phyloP scores from a whole-genome alignment of 2,113 vertebrate genomes.

The Ondatra zibethicus region DNA sequence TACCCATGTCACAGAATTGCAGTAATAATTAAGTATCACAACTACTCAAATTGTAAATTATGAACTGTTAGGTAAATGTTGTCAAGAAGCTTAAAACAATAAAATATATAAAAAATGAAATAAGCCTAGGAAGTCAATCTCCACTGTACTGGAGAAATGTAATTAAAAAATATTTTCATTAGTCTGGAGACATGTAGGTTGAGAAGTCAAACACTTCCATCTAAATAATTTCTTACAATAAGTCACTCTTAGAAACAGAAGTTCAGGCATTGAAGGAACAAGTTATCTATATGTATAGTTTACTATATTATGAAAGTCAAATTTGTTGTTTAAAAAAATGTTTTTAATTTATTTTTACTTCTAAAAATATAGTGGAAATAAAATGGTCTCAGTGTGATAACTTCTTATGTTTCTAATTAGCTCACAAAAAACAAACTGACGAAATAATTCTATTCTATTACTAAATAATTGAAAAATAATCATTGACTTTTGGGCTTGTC shows the following conservation, averaged over 20 bases:
- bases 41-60: background rate
- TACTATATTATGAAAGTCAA: background rate
- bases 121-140: background rate
- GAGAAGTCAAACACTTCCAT: background rate
- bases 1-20: background rate
- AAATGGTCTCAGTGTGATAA: background rate
- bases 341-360: slow-evolving; percentile 33
- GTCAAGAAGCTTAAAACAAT: background rate
- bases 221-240: background rate
- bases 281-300: background rate
- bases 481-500: background rate
- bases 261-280: slow-evolving; percentile 3
- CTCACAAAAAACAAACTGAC: background rate
- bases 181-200: background rate
- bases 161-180: slow-evolving; percentile 5
- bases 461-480: slow-evolving; percentile 7
- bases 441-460: background rate
- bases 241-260: background rate
- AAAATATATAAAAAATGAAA: background rate
- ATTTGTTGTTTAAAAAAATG: background rate
- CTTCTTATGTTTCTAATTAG: slow-evolving; percentile 20
- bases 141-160: background rate
- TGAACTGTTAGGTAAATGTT: background rate
- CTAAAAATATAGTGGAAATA: background rate
- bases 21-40: background rate